These are phyloP conservation scores for Orbicella faveolata DNA, from an alignment of 64 coral and sea anemone genomes.

Conservation along the genomic window DNA sequence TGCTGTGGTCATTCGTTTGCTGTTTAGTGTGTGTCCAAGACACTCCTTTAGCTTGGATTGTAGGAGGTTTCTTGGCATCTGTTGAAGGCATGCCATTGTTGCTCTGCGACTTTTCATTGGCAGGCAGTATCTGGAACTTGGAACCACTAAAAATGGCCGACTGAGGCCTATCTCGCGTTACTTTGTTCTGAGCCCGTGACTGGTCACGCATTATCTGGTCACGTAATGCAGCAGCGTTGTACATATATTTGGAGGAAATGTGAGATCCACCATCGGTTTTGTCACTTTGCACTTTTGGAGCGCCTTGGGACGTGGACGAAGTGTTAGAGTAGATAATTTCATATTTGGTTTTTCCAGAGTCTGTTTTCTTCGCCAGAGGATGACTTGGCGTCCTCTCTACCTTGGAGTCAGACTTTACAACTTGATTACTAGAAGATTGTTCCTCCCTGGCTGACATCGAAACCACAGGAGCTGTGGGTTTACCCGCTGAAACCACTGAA, in stretches of 20 bases:
- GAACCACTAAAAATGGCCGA: background rate
- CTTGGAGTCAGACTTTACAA: background rate
- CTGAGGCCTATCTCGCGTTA: background rate
- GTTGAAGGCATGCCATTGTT: background rate
- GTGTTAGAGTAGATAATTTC: slow-evolving; percentile 12
- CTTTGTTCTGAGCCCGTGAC: background rate
- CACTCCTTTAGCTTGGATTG: background rate
- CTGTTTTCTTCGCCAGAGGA: slow-evolving; percentile 6
- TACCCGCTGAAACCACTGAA: background rate
- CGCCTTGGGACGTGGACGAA: background rate
- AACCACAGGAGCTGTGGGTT: background rate
- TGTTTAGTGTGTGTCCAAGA: background rate
- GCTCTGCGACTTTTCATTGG: background rate
- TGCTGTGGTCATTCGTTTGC: background rate
- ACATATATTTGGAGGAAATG: background rate
- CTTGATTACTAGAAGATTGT: background rate
- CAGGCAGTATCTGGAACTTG: background rate
- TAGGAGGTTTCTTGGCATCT: slow-evolving; percentile 4
- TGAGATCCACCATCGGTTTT: background rate
- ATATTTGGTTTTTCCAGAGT: background rate
- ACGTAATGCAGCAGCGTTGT: background rate
- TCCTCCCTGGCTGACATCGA: background rate
- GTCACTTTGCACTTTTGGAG: background rate
- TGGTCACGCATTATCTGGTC: slow-evolving; percentile 27
- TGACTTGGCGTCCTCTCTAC: background rate